Conservation (phyloP, 2,113 vertebrate genomes). For the Aviceda subcristata region DNA sequence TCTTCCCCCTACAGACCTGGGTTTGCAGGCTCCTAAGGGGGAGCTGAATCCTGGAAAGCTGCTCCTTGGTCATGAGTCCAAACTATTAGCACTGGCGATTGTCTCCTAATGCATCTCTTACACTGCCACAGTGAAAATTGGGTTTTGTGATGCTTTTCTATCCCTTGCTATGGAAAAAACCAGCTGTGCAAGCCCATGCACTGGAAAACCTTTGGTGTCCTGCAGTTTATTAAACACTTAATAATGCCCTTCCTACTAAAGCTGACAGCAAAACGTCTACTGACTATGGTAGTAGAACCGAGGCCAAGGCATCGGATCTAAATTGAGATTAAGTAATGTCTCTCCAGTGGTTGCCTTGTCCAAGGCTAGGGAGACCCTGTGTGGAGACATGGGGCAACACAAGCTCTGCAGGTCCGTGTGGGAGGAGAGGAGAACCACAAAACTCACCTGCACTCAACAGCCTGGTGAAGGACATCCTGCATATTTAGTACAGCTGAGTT, state of each 20-base stretch:
- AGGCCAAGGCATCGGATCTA: background rate
- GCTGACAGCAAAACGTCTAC: background rate
- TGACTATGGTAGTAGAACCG: background rate
- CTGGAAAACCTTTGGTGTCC: background rate
- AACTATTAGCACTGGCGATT: background rate
- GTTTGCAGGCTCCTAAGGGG: background rate
- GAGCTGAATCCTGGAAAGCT: background rate
- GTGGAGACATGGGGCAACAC: constrained; percentile 45
- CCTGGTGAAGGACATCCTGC: background rate
- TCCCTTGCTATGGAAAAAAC: background rate
- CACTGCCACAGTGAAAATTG: background rate
- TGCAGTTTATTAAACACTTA: background rate
- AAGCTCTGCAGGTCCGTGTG: background rate
- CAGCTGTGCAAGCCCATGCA: background rate
- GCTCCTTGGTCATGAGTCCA: background rate
- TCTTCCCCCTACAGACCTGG: background rate
- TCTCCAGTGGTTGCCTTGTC: background rate
- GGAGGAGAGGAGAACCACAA: background rate
- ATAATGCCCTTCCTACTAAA: background rate
- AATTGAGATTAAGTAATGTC: background rate
- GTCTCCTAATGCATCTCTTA: background rate
- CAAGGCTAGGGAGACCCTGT: constrained; percentile 53
- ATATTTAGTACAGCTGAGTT: background rate
- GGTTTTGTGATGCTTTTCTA: background rate
- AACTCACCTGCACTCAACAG: background rate